phyloP scores from a whole-genome alignment of 1,140 invertebrate species.

The Drosophila nebulosa region DNA sequence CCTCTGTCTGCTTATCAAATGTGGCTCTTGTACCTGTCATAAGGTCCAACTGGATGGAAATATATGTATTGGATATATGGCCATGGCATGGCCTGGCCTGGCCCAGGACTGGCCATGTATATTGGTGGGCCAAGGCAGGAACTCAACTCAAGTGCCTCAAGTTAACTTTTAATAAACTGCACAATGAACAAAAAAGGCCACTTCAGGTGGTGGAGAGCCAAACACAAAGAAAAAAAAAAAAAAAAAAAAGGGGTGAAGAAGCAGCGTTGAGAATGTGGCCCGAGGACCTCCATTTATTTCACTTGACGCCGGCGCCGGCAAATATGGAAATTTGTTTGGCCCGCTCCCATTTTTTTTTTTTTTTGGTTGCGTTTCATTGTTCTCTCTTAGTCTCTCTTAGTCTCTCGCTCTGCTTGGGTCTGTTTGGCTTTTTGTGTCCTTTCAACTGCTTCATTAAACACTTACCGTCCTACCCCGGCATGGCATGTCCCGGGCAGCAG shows the following conservation, averaged over 20 bases:
- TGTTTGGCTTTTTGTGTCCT: conserved; percentile 2
- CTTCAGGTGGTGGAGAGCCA: conserved; percentile 33
- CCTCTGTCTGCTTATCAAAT: conserved; percentile 63
- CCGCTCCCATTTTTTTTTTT: conserved; percentile 23
- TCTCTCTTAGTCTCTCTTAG: background rate
- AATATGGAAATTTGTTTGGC: conserved; percentile 61
- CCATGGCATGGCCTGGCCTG: background rate
- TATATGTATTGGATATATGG: conserved; percentile 39
- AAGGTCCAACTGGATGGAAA: conserved; percentile 62
- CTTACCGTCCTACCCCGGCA: conserved; percentile 28
- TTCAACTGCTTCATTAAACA: conserved; percentile 71
- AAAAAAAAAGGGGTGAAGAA: background rate
- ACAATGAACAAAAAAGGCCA: conserved; percentile 39
- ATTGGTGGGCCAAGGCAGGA: conserved; percentile 22
- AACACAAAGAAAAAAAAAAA: background rate
- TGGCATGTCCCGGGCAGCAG: conserved; percentile 39
- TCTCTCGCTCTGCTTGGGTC: background rate
- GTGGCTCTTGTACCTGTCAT: conserved; percentile 69
- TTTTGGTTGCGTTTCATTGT: background rate
- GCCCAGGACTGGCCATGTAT: too few species aligned
- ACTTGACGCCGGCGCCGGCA: conserved; percentile 45
- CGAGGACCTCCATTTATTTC: conserved; percentile 65
- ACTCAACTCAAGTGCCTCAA: conserved; percentile 2
- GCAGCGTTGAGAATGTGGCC: conserved; percentile 9
- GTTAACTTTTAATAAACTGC: conserved; percentile 34